A percentile compares a stretch with the other conserved stretches of the same genome.
phyloP scores from a whole-genome alignment of 2,888 invertebrate species.

The Cheilosia variabilis region DNA sequence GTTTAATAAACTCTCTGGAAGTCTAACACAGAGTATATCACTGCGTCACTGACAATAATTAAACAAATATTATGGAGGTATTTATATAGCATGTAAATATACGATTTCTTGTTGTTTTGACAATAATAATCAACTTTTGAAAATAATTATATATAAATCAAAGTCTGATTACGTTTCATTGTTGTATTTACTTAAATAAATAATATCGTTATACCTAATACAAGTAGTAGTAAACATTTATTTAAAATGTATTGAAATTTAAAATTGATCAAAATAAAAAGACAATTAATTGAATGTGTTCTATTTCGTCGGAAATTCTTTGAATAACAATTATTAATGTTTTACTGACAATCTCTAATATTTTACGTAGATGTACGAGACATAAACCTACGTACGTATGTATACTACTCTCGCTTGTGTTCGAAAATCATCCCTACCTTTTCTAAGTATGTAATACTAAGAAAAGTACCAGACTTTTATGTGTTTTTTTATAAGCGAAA shows the following conservation, averaged over 20 bases:
- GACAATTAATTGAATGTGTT: background rate
- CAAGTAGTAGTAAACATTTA: constrained; percentile 18
- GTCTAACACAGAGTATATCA: constrained; percentile 49
- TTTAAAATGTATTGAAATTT: constrained; percentile 32
- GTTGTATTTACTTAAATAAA: constrained; percentile 44
- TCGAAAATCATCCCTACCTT: no score
- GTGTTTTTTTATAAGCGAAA: no score
- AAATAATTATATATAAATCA: constrained; percentile 33
- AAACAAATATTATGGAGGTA: constrained; percentile 16
- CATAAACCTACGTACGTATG: no score
- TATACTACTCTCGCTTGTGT: no score
- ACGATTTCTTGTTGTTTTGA: constrained; percentile 53
- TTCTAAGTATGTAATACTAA: no score
- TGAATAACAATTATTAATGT: background rate
- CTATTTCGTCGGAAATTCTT: background rate
- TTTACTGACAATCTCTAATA: no score
- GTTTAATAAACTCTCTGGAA: constrained; percentile 30
- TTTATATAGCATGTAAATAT: constrained; percentile 25
- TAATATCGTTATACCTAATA: constrained; percentile 22
- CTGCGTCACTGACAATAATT: constrained; percentile 73
- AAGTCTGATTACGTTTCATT: constrained; percentile 64
- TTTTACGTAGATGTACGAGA: no score
- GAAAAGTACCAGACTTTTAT: no score
- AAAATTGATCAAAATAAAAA: constrained; percentile 37
- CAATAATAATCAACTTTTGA: constrained; percentile 45